Evolutionary conservation across 2,888 invertebrate species (phyloP), one percentile per base, ranked within the genome.

Genomic region (Drosophila neotestacea): DNA sequence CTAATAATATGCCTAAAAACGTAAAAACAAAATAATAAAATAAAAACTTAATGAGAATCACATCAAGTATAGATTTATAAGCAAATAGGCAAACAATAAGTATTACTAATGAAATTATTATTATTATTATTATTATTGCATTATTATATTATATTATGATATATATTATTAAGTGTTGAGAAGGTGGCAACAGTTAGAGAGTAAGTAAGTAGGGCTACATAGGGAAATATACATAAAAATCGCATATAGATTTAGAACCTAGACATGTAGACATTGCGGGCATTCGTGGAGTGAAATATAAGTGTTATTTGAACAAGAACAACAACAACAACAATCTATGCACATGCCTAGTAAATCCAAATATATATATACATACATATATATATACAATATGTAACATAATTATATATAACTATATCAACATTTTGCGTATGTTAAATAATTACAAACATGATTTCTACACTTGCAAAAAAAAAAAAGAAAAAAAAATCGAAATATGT

Each of bases 41-140:
- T 4, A 38, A 39, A 13, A 55, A 56, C 46, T 56, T 77, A 77
- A 77, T 69, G 34, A 60, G 60, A 44, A 52, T 73, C 46, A 68
- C 64, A 73, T 60, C 64, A 77, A 66, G 51, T 59, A 73, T 47
- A 73, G 27, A 68, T 64, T 52, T 44, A 13, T 67, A 75, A 71
- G 72, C 67, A 58, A 75, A 48, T 67, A 74, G 75, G 48, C 61
- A 78, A 78, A 79, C 79, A 79, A 79, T 79, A 79, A 79, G 79
- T 79, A 79, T 79, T 79, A 79, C 74, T 77, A 74, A 77, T 69
- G 78, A 79, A 79, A 72, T 76, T 72, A 76, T 72, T 75, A 75
- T 70, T 55, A 74, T 65, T 51, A 69, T 65, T 60, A 66, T 42
- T 22, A 63, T 63, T 68, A 52, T 54, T 30, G 22, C 50, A 74